Base-by-base conservation (phyloP, 2,888 invertebrate genomes). In the Conchocele bisecta region DNA sequence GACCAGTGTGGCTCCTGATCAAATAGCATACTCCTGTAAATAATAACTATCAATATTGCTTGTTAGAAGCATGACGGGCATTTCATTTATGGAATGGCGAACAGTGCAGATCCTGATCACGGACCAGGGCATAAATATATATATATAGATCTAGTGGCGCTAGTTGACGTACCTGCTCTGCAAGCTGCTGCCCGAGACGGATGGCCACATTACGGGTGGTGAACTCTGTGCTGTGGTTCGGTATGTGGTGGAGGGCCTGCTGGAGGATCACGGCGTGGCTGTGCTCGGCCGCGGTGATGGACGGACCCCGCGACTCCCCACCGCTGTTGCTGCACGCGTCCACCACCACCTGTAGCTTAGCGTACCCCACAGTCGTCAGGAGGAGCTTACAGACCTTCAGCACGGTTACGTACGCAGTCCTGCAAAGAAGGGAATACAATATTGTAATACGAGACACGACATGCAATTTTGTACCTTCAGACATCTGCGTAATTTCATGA, bases 371-470 rank as follows among this genome's bases (percentile, higher is more conserved):
- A 9, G 97, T 95, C 33, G 96, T 96, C 58, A 98, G 92, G 85
- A 97, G 94, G 69, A 98, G 92, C 92, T 98, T 98, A 81, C 96
- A 95, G 81, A 98, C 93, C 89, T 96, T 96, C 85, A 98, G 93
- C 78, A 97, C 95, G 48, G 96, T 95, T 86, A 97, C 93, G 91
- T 96, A 97, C 11, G 97, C 97, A 65, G 96, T 95, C 84, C 96
- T 94, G 78, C 26, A 70, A 75, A 37, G 15, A 46, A 50, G 31
- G 7, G 22, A 50, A 26, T 9, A 35, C 28, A 26, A 41, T n/a
- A 24, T 35, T 35, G n/a, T 35, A n/a, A n/a, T n/a, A n/a, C n/a
- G n/a, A n/a, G n/a, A n/a, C n/a, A n/a, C n/a, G n/a, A n/a, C n/a
- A n/a, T n/a, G n/a, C n/a, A n/a, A n/a, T n/a, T n/a, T n/a, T n/a